Evolutionary conservation across 2,888 invertebrate species (phyloP).

Genomic region (Herminia tarsipennalis): DNA sequence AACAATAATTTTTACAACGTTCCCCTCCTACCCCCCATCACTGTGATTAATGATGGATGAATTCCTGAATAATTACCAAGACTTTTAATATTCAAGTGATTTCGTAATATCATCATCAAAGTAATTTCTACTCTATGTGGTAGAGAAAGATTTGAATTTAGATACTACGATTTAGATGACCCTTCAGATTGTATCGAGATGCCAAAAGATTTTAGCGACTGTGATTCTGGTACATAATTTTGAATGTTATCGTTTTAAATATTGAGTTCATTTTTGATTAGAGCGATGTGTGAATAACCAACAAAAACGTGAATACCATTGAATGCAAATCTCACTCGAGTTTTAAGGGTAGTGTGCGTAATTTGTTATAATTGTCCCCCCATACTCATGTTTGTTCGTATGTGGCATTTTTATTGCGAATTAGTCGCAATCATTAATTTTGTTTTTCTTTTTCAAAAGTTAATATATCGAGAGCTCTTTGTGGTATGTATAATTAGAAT

Average conservation of each 20-base stretch:
- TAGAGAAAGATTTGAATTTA: conserved; percentile 54
- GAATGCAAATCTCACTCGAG: conserved; percentile 85
- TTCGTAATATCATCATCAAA: conserved; percentile 45
- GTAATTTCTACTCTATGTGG: conserved; percentile 48
- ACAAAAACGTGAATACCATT: conserved; percentile 76
- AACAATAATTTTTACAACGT: conserved; percentile 84
- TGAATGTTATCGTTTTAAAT: not conserved
- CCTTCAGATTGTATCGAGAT: conserved; percentile 60
- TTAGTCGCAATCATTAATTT: conserved; percentile 85
- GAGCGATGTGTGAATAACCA: conserved; percentile 51
- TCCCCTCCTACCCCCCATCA: conserved; percentile 74
- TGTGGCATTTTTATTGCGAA: conserved; percentile 86
- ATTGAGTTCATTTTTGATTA: conserved; percentile 46
- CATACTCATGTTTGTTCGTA: conserved; percentile 76
- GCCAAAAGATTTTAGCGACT: conserved; percentile 50
- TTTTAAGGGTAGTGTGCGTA: conserved; percentile 84
- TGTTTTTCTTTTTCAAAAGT: conserved; percentile 80
- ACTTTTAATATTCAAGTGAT: conserved; percentile 86
- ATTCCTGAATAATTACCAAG: conserved; percentile 86
- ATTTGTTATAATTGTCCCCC: conserved; percentile 84
- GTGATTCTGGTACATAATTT: conserved; percentile 18
- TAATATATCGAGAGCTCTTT: conserved; percentile 74
- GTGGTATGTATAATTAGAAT: conserved; percentile 67
- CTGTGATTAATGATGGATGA: conserved; percentile 85
- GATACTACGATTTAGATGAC: conserved; percentile 64